phyloP scores from a whole-genome alignment of 2,797 vertebrate genomes.

The Enteromius unitaeniatus region DNA sequence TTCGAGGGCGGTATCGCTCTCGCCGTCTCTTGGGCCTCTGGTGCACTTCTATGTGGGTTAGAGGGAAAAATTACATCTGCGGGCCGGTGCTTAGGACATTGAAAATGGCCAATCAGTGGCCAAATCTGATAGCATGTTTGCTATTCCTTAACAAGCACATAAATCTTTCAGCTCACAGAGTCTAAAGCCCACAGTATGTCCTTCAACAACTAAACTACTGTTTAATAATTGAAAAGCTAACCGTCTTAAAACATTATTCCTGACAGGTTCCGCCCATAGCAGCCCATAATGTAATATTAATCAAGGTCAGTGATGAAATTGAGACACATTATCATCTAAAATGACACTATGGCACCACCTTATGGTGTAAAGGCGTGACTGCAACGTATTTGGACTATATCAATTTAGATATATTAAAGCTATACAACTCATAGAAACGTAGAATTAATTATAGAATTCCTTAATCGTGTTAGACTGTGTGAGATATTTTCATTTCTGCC shows the following conservation, averaged over 20 bases:
- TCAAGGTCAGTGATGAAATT: background rate
- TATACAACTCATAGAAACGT: background rate
- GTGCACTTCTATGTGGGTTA: conserved; percentile 54
- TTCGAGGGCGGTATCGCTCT: conserved; percentile 45
- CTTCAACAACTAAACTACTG: background rate
- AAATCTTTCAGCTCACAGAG: background rate
- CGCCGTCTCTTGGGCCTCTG: conserved; percentile 32
- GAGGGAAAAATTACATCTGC: conserved; percentile 3
- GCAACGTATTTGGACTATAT: background rate
- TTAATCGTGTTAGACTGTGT: background rate
- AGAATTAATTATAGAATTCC: background rate
- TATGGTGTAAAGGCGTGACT: conserved; percentile 7
- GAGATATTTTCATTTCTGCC: background rate
- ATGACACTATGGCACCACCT: conserved; percentile 27
- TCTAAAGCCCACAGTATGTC: background rate
- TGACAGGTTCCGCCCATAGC: background rate
- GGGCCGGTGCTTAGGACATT: background rate
- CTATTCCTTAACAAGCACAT: background rate
- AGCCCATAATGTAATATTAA: background rate
- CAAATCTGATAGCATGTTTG: background rate
- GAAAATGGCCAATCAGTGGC: background rate
- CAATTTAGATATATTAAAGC: background rate
- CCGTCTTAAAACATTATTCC: background rate
- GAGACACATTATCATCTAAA: background rate
- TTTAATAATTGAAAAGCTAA: background rate